Conservation (phyloP, 2,113 vertebrate species). For the Malaclemys terrapin region DNA sequence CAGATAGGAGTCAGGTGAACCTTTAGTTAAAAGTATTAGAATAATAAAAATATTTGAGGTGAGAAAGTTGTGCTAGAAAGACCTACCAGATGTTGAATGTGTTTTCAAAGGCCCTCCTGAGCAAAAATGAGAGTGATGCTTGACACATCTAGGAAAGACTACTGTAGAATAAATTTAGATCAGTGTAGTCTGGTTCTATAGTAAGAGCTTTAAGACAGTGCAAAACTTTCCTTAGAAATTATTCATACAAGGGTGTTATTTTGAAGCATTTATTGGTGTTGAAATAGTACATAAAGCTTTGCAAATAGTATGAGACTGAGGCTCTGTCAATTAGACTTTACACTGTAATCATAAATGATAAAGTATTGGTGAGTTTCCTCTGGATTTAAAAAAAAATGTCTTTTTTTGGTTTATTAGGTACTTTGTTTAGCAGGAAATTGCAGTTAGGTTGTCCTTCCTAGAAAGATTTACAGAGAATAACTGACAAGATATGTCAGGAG, state of each 20-base stretch:
- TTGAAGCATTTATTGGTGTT: not conserved
- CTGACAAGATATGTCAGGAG: not conserved
- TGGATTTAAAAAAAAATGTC: not conserved
- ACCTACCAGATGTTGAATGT: not conserved
- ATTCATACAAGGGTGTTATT: not conserved
- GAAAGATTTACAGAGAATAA: not conserved
- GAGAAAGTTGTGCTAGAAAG: not conserved
- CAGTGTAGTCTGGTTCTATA: not conserved
- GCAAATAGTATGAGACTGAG: not conserved
- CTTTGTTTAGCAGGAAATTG: not conserved
- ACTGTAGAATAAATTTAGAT: not conserved
- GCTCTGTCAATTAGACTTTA: not conserved
- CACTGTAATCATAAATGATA: not conserved
- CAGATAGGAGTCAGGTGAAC: not conserved
- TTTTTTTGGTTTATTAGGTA: not conserved
- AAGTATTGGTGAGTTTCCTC: not conserved
- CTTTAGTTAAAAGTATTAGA: not conserved
- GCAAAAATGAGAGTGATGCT: not conserved
- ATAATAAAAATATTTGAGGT: not conserved
- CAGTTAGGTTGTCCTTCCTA: not conserved
- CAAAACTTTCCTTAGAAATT: not conserved
- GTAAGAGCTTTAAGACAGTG: not conserved
- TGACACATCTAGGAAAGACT: not conserved
- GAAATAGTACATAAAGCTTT: not conserved
- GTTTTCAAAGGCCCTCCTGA: not conserved